Conservation (phyloP, 2,888 invertebrate species). For the Eugnorisma glareosa region DNA sequence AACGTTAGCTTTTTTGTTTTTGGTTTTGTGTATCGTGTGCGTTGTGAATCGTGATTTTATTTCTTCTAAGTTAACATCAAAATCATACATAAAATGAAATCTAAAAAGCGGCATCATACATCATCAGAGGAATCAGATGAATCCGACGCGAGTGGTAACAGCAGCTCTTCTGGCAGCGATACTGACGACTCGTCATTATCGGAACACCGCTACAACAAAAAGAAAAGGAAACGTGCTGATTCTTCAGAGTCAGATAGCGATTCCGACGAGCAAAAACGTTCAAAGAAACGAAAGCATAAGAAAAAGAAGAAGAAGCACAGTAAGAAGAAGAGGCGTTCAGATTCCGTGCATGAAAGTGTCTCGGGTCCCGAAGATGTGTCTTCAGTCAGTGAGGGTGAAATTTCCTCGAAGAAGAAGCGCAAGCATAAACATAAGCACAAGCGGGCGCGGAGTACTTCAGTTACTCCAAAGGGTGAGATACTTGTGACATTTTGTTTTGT, state of each 20-base stretch:
- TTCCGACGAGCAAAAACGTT: slow-evolving; percentile 83
- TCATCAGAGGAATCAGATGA: slow-evolving; percentile 87
- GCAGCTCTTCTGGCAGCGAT: slow-evolving; percentile 85
- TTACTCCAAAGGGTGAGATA: slow-evolving; percentile 77
- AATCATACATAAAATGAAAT: slow-evolving; percentile 77
- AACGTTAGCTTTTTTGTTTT: slow-evolving; percentile 14
- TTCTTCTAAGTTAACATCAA: slow-evolving; percentile 1
- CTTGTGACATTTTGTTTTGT: neutral
- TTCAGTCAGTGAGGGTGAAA: slow-evolving; percentile 84
- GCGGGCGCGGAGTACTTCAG: slow-evolving; percentile 78
- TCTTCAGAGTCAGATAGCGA: slow-evolving; percentile 86
- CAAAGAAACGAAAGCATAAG: slow-evolving; percentile 88
- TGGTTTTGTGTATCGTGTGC: neutral
- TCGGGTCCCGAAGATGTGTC: slow-evolving; percentile 77
- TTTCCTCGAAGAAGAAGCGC: slow-evolving; percentile 84
- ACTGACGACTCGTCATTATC: slow-evolving; percentile 84
- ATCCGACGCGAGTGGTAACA: slow-evolving; percentile 81
- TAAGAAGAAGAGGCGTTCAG: slow-evolving; percentile 85
- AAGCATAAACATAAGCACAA: slow-evolving; percentile 87
- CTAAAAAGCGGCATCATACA: slow-evolving; percentile 84
- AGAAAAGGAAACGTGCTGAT: slow-evolving; percentile 86
- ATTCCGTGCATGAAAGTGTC: slow-evolving; percentile 77
- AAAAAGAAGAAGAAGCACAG: slow-evolving; percentile 89
- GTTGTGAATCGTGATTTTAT: slow-evolving; percentile 6
- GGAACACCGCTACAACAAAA: slow-evolving; percentile 85